Conservation (phyloP, 2,797 vertebrate genomes). For the Crenuchus spilurus region DNA sequence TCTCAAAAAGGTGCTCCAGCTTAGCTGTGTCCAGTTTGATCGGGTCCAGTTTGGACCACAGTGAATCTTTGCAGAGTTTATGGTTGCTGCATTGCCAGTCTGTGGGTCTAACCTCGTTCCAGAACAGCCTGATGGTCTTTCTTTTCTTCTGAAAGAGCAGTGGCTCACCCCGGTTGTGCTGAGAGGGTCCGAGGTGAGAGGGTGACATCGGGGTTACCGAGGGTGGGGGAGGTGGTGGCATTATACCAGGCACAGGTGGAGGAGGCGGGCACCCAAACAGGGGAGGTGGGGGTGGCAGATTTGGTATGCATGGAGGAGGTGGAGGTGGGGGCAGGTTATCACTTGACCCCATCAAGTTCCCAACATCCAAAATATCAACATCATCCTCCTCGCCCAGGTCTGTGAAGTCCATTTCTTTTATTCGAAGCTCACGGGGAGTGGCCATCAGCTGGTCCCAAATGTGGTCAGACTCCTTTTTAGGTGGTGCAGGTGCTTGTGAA, state of each 20-base stretch:
- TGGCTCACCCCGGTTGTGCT: constrained; percentile 83
- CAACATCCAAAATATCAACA: constrained; percentile 87
- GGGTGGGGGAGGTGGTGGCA: constrained; percentile 88
- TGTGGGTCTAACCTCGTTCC: constrained; percentile 93
- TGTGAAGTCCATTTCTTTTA: constrained; percentile 98
- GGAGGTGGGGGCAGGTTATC: constrained; percentile 84
- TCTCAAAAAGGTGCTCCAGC: constrained; percentile 97
- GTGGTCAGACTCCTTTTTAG: constrained; percentile 93
- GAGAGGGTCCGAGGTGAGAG: constrained; percentile 83
- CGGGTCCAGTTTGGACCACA: constrained; percentile 96
- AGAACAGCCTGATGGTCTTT: constrained; percentile 98
- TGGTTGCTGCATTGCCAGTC: constrained; percentile 91
- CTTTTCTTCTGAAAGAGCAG: constrained; percentile 95
- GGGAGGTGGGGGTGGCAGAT: constrained; percentile 87
- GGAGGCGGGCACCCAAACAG: constrained; percentile 86
- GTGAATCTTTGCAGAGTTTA: constrained; percentile 88
- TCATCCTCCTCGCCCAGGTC: constrained; percentile 95
- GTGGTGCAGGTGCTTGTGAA: constrained; percentile 60
- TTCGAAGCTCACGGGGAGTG: constrained; percentile 88
- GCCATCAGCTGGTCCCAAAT: constrained; percentile 99
- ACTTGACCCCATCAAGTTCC: constrained; percentile 76
- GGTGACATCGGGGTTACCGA: constrained; percentile 82
- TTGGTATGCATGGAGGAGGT: constrained; percentile 76
- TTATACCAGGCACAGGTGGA: constrained; percentile 82
- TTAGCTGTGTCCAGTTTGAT: constrained; percentile 95